A percentile compares a stretch with the other conserved stretches of the same genome.
phyloP scores from a whole-genome alignment of 2,113 vertebrate species.

The Sminthopsis crassicaudata region DNA sequence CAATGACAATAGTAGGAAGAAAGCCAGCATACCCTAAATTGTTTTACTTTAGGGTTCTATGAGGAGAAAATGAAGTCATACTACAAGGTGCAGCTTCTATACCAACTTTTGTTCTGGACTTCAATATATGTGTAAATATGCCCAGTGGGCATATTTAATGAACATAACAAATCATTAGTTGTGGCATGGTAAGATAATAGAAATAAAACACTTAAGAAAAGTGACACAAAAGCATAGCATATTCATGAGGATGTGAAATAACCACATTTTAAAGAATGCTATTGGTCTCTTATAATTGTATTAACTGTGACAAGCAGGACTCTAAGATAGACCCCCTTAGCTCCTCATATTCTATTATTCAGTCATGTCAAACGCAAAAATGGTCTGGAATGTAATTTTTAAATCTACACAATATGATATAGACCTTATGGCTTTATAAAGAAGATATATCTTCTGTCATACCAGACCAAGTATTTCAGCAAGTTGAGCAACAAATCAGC shows the following conservation, averaged over 20 bases:
- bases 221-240: background rate
- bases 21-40: background rate
- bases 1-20: background rate
- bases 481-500: constrained; percentile 59
- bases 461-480: constrained; percentile 36
- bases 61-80: background rate
- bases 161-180: background rate
- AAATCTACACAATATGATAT: background rate
- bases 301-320: background rate
- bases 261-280: background rate
- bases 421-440: background rate
- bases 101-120: background rate
- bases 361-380: background rate
- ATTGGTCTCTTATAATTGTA: background rate
- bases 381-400: background rate
- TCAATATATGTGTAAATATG: background rate
- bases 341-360: constrained; percentile 2
- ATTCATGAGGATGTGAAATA: constrained; percentile 4
- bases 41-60: background rate
- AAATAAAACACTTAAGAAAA: background rate
- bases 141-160: background rate
- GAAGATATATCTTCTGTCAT: constrained; percentile 45
- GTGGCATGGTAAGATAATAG: background rate
- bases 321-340: background rate
- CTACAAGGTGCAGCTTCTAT: background rate